phyloP scores from a whole-genome alignment of 2,888 invertebrate genomes.

The Andrena marginata region DNA sequence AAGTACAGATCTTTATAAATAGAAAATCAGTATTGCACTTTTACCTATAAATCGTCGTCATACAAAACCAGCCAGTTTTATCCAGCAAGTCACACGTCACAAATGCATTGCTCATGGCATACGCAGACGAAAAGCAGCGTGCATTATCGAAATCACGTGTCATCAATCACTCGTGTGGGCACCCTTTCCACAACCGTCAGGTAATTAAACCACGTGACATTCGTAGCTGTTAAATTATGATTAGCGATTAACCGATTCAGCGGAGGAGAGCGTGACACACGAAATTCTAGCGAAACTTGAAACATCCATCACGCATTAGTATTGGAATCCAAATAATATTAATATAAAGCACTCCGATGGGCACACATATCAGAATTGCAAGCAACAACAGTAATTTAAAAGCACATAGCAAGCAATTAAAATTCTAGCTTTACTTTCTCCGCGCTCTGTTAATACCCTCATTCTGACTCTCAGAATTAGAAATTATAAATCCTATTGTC shows the following conservation, averaged over 20 bases:
- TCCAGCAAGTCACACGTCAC: neutral
- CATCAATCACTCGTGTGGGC: slow-evolving; percentile 8
- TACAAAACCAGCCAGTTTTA: neutral
- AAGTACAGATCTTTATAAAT: too few relatives aligned
- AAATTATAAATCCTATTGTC: neutral
- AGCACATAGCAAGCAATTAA: too few relatives aligned
- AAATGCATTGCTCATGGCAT: neutral
- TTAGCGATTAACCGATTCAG: neutral
- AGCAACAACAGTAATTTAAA: too few relatives aligned
- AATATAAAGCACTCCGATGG: neutral
- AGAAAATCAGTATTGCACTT: neutral
- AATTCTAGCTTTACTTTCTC: too few relatives aligned
- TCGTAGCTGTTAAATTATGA: neutral
- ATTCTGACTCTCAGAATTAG: too few relatives aligned
- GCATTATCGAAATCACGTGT: neutral
- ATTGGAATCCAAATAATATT: neutral
- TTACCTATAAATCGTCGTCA: neutral
- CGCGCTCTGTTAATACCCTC: too few relatives aligned
- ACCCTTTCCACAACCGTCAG: neutral
- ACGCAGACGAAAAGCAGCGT: neutral
- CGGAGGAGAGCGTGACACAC: neutral
- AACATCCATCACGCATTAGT: too few relatives aligned
- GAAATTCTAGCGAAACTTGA: too few relatives aligned
- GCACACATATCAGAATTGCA: too few relatives aligned
- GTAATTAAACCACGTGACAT: neutral